phyloP scores from a whole-genome alignment of 2,797 vertebrate genomes.

The Carcharodon carcharias region DNA sequence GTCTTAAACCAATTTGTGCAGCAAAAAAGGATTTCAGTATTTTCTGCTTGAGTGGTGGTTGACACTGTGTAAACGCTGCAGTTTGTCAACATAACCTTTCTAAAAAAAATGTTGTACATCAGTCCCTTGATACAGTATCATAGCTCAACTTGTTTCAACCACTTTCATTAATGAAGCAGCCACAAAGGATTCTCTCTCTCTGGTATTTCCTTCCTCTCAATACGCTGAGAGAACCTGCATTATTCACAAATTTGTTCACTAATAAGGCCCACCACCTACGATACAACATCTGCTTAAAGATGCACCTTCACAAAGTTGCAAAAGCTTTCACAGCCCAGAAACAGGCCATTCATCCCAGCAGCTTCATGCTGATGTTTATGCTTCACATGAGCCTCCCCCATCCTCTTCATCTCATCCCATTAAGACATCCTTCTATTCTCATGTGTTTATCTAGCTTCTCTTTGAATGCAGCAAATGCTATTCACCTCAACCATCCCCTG shows the following conservation, averaged over 20 bases:
- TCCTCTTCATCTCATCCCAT: not conserved
- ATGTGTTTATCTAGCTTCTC: not conserved
- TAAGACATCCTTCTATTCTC: not conserved
- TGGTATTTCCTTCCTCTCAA: not conserved
- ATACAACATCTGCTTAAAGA: not conserved
- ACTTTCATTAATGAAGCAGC: not conserved
- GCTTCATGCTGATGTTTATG: not conserved
- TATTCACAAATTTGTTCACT: not conserved
- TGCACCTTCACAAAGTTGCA: not conserved
- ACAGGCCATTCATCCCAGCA: not conserved
- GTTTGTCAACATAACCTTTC: slow-evolving; percentile 10
- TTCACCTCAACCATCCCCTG: too few species aligned
- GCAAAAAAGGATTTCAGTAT: slow-evolving; percentile 17
- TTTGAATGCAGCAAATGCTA: too few species aligned
- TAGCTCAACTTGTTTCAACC: not conserved
- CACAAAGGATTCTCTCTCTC: not conserved
- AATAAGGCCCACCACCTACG: not conserved
- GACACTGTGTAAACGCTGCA: not conserved
- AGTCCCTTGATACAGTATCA: not conserved
- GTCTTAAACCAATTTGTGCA: not conserved
- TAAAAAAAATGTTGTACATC: not conserved
- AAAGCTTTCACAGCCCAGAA: not conserved
- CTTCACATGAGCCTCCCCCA: too few species aligned
- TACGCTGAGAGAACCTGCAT: not conserved
- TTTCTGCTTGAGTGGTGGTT: not conserved